phyloP scores from a whole-genome alignment of 2,113 vertebrate genomes.

The Gnathonemus echidnorhynchus region DNA sequence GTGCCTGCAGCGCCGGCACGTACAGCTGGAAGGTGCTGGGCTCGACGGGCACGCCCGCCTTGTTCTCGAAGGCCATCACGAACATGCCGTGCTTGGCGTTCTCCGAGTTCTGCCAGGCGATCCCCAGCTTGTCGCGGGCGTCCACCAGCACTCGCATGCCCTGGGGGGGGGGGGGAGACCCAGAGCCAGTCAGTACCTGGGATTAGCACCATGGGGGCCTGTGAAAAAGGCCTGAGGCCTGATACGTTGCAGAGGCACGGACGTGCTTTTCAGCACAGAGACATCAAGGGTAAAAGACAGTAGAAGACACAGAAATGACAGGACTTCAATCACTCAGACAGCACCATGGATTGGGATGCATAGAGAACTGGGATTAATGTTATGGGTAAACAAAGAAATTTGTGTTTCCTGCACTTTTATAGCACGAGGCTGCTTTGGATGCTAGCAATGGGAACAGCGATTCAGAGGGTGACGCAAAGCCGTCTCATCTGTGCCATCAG shows the following conservation, averaged over 20 bases:
- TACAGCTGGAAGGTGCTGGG: slow-evolving; percentile 90
- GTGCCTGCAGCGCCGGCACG: slow-evolving; percentile 71
- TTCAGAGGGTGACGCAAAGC: neutral
- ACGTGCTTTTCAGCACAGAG: neutral
- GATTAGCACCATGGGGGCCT: neutral
- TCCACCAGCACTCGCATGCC: slow-evolving; percentile 90
- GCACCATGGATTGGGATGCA: neutral
- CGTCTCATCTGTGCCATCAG: neutral
- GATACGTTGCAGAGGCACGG: neutral
- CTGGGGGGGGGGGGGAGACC: slow-evolving; percentile 46
- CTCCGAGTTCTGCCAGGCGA: slow-evolving; percentile 85
- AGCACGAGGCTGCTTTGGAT: neutral
- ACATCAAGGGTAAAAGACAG: neutral
- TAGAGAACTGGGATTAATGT: neutral
- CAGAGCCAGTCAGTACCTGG: neutral
- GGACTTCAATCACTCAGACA: neutral
- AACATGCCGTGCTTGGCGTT: slow-evolving; percentile 96
- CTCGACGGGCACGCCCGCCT: slow-evolving; percentile 76
- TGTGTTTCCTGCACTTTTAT: neutral
- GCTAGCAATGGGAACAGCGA: neutral
- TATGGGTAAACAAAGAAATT: neutral
- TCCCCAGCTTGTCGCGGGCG: slow-evolving; percentile 88
- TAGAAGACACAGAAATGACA: neutral
- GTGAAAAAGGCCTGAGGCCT: neutral
- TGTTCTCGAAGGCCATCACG: slow-evolving; percentile 91